Evolutionary conservation across 2,888 invertebrate genomes (phyloP), one percentile per base, ranked within the genome.

Genomic region (Bedellia somnulentella): DNA sequence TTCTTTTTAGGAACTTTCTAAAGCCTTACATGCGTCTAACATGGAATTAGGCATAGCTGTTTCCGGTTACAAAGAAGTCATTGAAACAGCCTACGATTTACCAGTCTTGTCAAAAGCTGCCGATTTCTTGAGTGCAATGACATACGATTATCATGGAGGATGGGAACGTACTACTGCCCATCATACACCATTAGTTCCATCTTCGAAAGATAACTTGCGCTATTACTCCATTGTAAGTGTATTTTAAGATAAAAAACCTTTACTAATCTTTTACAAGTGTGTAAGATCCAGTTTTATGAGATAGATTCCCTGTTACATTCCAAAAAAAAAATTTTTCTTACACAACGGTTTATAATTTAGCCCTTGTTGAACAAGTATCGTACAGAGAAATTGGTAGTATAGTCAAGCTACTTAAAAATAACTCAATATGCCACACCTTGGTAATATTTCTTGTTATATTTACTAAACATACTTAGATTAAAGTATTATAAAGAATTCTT

Each of bases 41-140:
- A 75, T 93, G 50, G 79, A 85, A 24, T 56, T 95, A 16, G 89
- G 92, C 1, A 85, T 90, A 0, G 86, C 92, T 0, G 79, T 94
- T 25, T 93, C 93, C 0, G 93, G 94, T 0, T 93, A 94, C 51
- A 89, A 90, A 45, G 91, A 93, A 62, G 90, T 94, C 1, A 92
- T 95, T 27, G 87, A 87, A 36, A 80, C 83, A 8, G 93, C 89
- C 0, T 95, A 94, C 47, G 92, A 94, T 41, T 68, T 93, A 1
- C 73, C 80, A 0, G 61, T 79, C 2, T 68, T 93, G 24, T 87
- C 87, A 0, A 73, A 79, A 29, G 71, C 83, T 22, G 82, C 84
- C 0, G 89, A 92, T 44, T 92, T 90, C 52, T 75, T 92, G 52
- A 88, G 89, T 4, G 83, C 91, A 0, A 92, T 92, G 91, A 84